phyloP scores from a whole-genome alignment of 2,888 invertebrate species.

The Ennomos quercinarius region DNA sequence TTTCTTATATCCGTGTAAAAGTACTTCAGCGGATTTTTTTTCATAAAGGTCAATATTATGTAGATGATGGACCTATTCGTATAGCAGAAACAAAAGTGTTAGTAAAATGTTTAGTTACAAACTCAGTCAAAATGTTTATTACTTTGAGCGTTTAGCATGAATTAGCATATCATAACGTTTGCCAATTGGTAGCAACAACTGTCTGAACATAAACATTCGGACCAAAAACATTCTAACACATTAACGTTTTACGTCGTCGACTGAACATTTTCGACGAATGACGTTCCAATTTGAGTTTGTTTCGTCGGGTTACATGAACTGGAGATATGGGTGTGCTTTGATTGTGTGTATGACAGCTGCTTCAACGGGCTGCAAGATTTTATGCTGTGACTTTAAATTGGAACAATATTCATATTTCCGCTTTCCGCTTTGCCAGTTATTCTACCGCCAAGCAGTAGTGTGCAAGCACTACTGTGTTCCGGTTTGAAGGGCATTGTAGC shows the following conservation, averaged over 20 bases:
- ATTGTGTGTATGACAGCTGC: conserved; percentile 54
- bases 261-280: conserved; percentile 62
- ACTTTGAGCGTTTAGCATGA: too few species aligned
- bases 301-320: conserved; percentile 52
- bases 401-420: conserved; percentile 9
- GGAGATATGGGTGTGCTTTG: conserved; percentile 52
- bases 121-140: too few species aligned
- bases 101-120: too few species aligned
- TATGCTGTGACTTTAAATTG: conserved; percentile 17
- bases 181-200: conserved; percentile 13
- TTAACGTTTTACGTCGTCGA: conserved; percentile 26
- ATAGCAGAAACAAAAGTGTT: too few species aligned
- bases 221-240: conserved; percentile 9
- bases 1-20: too few species aligned
- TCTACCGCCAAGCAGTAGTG: too few species aligned
- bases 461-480: too few species aligned
- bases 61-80: too few species aligned
- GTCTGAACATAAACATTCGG: conserved; percentile 9
- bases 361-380: conserved; percentile 19
- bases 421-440: too few species aligned
- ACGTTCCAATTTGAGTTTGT: conserved; percentile 77
- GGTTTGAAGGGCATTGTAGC: too few species aligned
- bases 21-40: too few species aligned
- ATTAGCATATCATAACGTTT: background rate
- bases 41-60: too few species aligned